Conservation (phyloP, 2,888 invertebrate species). For the Norana najaformis region DNA sequence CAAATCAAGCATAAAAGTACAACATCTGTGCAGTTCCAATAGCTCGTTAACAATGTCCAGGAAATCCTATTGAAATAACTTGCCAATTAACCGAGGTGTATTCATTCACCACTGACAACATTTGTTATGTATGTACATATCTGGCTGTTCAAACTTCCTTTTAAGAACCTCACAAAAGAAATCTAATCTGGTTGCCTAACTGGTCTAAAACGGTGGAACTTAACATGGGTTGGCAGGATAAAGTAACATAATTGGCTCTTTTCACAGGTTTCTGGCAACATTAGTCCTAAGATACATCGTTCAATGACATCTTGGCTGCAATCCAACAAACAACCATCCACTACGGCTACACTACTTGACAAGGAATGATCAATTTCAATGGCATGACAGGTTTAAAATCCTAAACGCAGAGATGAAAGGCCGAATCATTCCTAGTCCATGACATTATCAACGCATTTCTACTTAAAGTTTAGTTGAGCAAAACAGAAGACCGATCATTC, state of each 20-base stretch:
- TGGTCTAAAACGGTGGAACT: no score
- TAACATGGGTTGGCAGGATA: neutral
- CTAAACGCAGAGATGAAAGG: neutral
- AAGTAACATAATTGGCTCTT: neutral
- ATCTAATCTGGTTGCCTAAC: neutral
- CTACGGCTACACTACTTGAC: no score
- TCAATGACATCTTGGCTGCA: no score
- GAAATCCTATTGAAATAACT: neutral
- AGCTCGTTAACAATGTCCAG: neutral
- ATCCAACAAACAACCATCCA: no score
- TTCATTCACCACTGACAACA: neutral
- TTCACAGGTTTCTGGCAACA: neutral
- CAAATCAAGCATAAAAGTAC: neutral
- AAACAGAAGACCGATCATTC: neutral
- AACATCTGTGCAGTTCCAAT: neutral
- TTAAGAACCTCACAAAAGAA: neutral
- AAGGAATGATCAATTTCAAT: no score
- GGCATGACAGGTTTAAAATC: neutral
- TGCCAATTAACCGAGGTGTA: neutral
- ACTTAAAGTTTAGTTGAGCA: neutral
- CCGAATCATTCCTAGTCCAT: neutral
- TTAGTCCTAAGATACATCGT: neutral
- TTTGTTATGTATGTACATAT: neutral
- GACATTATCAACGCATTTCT: neutral
- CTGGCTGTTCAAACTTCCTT: neutral